These are phyloP conservation scores for Megaceryle alcyon DNA, from an alignment of 2,797 vertebrate species.

Conservation along the genomic window DNA sequence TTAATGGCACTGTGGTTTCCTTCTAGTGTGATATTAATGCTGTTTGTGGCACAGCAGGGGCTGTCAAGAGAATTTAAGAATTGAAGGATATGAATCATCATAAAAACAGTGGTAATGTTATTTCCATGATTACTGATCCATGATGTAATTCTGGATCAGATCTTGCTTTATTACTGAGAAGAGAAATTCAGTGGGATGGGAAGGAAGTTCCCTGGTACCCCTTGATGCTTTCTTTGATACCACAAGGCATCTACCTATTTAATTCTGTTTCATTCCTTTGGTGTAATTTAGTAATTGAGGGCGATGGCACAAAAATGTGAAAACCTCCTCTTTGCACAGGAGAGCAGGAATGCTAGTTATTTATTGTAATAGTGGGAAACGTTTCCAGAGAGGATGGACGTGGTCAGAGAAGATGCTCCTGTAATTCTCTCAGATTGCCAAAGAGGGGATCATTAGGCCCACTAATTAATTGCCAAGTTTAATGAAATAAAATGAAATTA, in stretches of 20 bases:
- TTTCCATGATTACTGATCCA: neutral
- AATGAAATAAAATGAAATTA: neutral
- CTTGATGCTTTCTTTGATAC: neutral
- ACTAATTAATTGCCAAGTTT: neutral
- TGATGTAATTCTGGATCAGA: neutral
- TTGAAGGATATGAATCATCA: slow-evolving; percentile 19
- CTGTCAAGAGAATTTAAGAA: slow-evolving; percentile 30
- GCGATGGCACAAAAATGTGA: neutral
- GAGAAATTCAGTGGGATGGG: neutral
- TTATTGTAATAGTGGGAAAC: neutral
- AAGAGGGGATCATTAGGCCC: neutral
- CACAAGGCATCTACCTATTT: neutral
- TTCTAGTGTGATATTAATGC: slow-evolving; percentile 10
- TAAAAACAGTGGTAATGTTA: neutral
- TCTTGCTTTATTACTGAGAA: neutral
- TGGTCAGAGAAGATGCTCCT: neutral
- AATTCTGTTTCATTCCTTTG: neutral
- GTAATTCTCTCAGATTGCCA: neutral
- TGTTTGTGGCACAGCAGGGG: slow-evolving; percentile 7
- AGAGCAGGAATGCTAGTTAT: neutral
- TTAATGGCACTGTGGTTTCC: neutral
- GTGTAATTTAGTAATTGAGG: neutral
- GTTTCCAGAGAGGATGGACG: neutral
- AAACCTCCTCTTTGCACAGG: neutral
- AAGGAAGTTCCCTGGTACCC: neutral